A percentile compares a stretch with the other conserved stretches of the same genome.
These are phyloP conservation scores for Pammene aurita DNA, from an alignment of 2,888 invertebrate species.

Conservation along the genomic window DNA sequence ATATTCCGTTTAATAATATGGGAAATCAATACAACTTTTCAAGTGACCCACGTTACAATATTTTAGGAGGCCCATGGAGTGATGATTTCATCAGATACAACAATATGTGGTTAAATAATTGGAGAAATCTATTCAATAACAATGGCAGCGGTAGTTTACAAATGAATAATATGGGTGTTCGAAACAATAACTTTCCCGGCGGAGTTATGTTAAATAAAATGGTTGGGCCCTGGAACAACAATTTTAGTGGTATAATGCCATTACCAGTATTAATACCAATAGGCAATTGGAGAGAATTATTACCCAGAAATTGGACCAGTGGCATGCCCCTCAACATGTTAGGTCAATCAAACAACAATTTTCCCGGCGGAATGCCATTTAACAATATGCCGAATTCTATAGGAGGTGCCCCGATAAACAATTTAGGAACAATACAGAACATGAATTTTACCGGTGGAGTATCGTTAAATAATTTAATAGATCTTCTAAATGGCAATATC, in stretches of 20 bases:
- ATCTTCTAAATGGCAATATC: background rate
- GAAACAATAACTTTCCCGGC: background rate
- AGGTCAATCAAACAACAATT: background rate
- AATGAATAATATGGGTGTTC: background rate
- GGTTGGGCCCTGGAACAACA: background rate
- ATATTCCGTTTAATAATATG: background rate
- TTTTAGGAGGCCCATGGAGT: constrained; percentile 2
- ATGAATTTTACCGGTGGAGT: background rate
- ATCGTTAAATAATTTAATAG: background rate
- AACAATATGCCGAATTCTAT: background rate
- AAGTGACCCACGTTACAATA: background rate
- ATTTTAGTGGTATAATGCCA: background rate
- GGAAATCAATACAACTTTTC: background rate
- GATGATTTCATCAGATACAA: background rate
- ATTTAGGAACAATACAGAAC: background rate
- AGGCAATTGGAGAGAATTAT: background rate
- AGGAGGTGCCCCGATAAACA: background rate
- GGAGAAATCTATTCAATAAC: background rate
- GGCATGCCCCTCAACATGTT: background rate
- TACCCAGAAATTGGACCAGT: background rate
- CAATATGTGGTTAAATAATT: constrained; percentile 2
- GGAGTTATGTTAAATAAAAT: background rate
- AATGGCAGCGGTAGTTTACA: background rate
- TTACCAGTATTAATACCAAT: background rate
- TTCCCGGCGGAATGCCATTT: background rate